Evolutionary conservation across 2,888 invertebrate species (phyloP).

Genomic region (Ypsolopha sequella): DNA sequence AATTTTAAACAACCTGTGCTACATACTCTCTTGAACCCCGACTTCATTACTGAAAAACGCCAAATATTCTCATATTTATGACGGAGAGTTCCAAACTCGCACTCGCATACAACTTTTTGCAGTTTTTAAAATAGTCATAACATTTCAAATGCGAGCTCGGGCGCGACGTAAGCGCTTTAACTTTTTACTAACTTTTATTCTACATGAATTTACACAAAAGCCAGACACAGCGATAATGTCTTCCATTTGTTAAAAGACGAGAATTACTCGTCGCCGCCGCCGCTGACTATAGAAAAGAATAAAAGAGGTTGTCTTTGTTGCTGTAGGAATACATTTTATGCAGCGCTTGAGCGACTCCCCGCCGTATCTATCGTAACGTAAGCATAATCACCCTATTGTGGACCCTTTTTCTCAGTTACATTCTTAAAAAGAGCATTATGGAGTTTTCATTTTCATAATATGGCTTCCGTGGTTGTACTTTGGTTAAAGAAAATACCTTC

Average conservation of each 20-base stretch:
- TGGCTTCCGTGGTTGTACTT: too few species aligned
- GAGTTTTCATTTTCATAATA: too few species aligned
- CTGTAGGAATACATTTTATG: constrained; percentile 52
- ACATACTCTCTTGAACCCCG: not conserved
- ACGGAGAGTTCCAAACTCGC: constrained; percentile 25
- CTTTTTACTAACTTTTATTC: constrained; percentile 52
- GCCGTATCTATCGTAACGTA: constrained; percentile 2
- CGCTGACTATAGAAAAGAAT: constrained; percentile 53
- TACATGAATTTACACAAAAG: constrained; percentile 61
- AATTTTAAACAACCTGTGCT: not conserved
- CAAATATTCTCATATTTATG: constrained; percentile 14
- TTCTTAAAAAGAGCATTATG: not conserved
- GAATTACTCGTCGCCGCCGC: constrained; percentile 43
- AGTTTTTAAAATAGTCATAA: constrained; percentile 36
- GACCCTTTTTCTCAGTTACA: constrained; percentile 11
- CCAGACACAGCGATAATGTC: constrained; percentile 58
- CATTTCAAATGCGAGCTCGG: constrained; percentile 36
- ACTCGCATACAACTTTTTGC: constrained; percentile 23
- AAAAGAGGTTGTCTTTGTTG: constrained; percentile 54
- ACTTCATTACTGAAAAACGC: constrained; percentile 1
- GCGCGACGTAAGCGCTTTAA: constrained; percentile 43
- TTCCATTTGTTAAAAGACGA: constrained; percentile 62
- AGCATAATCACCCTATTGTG: constrained; percentile 38
- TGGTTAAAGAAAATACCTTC: too few species aligned
- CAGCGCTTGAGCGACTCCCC: constrained; percentile 26